Evolutionary conservation across 2,888 invertebrate genomes (phyloP), one percentile per base, ranked within the genome.

Genomic region (Frankliniella fusca): DNA sequence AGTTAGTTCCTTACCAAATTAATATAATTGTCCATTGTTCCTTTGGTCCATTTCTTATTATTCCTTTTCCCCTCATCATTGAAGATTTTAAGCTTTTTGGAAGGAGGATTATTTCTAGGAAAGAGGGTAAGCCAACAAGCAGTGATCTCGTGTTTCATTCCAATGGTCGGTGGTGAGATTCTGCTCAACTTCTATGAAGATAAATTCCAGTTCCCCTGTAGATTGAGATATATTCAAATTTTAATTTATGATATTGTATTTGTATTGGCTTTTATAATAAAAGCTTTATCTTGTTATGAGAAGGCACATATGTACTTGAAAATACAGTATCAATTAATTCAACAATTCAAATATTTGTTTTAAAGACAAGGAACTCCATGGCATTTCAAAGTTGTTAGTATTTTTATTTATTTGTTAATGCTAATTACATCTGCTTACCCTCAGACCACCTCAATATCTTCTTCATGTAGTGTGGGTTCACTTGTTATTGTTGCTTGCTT

Each of bases 271-370:
- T 38, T 76, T 76, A 76, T 76, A 27, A 23, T 10, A 76, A 38
- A 38, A 38, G 38, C 38, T 38, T 38, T 38, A 38, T 38, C 38
- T 38, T 38, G 38, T 38, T 38, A 38, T 38, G 38, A 38, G 38
- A 76, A 76, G 70, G 70, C 70, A 76, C 70, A 12, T 76, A 76
- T 76, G 70, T 76, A 76, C 70, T 76, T 76, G 70, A 27, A 70
- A 70, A 76, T 3, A 38, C 2, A 38, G 38, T 76, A 27, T 76
- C 70, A 23, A 23, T 76, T 76, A 27, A 23, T 27, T 76, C 27
- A 76, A 9, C 38, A 38, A 38, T 38, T 76, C 9, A 27, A 27
- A n/a, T 61, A 61, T 61, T 61, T 61, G n/a, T 61, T 61, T 61
- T 20, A n/a, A 61, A 18, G n/a, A 61, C 15, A 61, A 18, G 7